Conservation (phyloP, 2,797 vertebrate genomes). For the Synanceia verrucosa region DNA sequence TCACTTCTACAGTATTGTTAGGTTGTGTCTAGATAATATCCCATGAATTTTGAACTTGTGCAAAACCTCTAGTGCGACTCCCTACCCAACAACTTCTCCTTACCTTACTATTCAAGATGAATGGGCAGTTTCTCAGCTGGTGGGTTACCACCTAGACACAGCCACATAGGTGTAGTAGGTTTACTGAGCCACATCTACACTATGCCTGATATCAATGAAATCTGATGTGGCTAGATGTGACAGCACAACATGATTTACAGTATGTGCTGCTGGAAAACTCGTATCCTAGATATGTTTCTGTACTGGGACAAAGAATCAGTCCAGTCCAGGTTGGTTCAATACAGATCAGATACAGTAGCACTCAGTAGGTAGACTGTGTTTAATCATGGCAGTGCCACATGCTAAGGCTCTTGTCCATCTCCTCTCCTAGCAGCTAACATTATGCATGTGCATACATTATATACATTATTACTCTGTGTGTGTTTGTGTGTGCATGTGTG, state of each 20-base stretch:
- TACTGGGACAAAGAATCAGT: neutral
- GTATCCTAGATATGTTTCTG: neutral
- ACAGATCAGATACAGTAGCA: conserved; percentile 4
- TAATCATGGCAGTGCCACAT: conserved; percentile 46
- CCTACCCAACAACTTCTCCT: too few relatives aligned
- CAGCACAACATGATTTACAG: neutral
- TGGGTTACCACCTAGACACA: too few relatives aligned
- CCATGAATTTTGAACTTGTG: too few relatives aligned
- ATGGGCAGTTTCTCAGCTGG: too few relatives aligned
- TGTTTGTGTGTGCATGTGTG: conserved; percentile 38
- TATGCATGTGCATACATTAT: conserved; percentile 72
- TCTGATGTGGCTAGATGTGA: neutral
- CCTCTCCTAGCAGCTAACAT: conserved; percentile 45
- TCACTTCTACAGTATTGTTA: too few relatives aligned
- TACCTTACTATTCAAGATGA: too few relatives aligned
- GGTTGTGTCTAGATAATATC: too few relatives aligned
- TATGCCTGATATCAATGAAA: too few relatives aligned
- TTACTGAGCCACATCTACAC: too few relatives aligned
- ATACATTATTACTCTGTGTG: conserved; percentile 44
- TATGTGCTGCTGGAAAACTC: neutral
- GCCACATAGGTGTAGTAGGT: too few relatives aligned
- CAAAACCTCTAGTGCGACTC: too few relatives aligned
- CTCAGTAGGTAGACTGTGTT: conserved; percentile 21
- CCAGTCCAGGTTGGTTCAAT: neutral
- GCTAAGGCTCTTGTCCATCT: conserved; percentile 52